These are phyloP conservation scores for Thunnus albacares DNA, from an alignment of 2,797 vertebrate species.

Conservation along the genomic window DNA sequence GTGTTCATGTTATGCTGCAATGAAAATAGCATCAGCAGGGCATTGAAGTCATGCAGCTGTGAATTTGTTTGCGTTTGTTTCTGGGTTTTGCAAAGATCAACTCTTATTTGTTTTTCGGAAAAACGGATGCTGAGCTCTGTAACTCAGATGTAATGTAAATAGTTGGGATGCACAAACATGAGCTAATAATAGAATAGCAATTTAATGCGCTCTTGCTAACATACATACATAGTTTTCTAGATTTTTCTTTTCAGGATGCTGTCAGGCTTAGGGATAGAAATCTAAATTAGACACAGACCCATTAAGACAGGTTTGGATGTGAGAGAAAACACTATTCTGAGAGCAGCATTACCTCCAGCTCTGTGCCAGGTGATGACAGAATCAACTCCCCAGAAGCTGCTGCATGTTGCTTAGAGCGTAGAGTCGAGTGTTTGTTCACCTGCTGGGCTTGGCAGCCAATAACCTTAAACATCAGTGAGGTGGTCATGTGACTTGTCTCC, in stretches of 20 bases:
- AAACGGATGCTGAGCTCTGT: neutral
- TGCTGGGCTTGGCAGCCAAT: conserved; percentile 62
- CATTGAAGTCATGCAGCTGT: neutral
- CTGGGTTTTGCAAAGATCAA: neutral
- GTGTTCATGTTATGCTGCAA: neutral
- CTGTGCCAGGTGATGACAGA: conserved; percentile 63
- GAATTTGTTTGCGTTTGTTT: neutral
- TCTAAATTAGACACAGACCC: conserved; percentile 36
- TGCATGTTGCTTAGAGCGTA: conserved; percentile 49
- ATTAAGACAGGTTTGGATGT: conserved; percentile 15
- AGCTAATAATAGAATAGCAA: neutral
- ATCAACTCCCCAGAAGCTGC: conserved; percentile 58
- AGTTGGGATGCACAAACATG: neutral
- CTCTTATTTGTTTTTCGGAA: neutral
- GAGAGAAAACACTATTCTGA: conserved; percentile 32
- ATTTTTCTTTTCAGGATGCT: conserved; percentile 8
- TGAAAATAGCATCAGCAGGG: neutral
- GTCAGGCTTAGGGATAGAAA: conserved; percentile 9
- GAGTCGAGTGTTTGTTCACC: conserved; percentile 74
- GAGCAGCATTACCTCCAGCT: conserved; percentile 36
- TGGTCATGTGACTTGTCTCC: conserved; percentile 55
- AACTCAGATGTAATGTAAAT: neutral
- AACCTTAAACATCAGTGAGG: conserved; percentile 46
- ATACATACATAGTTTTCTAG: neutral
- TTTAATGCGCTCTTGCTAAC: neutral